phyloP scores from a whole-genome alignment of 2,888 invertebrate genomes.

The Phytoseiulus persimilis region DNA sequence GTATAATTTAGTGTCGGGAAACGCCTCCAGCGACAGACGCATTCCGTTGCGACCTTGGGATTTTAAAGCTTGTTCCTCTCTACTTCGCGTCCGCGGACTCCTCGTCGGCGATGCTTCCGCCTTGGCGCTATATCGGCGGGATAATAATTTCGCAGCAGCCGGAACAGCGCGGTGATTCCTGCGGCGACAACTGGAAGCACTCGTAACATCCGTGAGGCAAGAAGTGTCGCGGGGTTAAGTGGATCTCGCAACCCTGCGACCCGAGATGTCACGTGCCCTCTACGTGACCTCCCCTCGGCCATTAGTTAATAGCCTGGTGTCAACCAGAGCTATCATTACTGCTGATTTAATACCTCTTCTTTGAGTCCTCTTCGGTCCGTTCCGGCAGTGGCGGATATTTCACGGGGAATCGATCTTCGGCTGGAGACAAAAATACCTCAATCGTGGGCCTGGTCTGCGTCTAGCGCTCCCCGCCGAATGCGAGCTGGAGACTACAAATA shows the following conservation, averaged over 20 bases:
- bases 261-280: background rate
- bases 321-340: background rate
- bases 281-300: background rate
- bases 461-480: no score
- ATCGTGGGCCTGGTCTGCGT: no score
- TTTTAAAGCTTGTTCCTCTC: background rate
- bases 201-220: background rate
- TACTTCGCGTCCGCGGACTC: background rate
- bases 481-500: no score
- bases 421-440: no score
- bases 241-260: background rate
- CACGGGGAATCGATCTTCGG: no score
- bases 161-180: background rate
- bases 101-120: no score
- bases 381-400: background rate
- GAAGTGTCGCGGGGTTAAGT: background rate
- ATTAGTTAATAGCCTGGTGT: background rate
- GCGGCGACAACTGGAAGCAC: background rate
- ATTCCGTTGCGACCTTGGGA: background rate
- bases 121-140: background rate
- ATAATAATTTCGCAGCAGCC: background rate
- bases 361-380: background rate
- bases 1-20: background rate
- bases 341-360: background rate
- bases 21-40: background rate